Percentiles rank a stretch among this genome's conserved stretches.
phyloP scores from a whole-genome alignment of 2,113 vertebrate species.

The Glareola pratincola region DNA sequence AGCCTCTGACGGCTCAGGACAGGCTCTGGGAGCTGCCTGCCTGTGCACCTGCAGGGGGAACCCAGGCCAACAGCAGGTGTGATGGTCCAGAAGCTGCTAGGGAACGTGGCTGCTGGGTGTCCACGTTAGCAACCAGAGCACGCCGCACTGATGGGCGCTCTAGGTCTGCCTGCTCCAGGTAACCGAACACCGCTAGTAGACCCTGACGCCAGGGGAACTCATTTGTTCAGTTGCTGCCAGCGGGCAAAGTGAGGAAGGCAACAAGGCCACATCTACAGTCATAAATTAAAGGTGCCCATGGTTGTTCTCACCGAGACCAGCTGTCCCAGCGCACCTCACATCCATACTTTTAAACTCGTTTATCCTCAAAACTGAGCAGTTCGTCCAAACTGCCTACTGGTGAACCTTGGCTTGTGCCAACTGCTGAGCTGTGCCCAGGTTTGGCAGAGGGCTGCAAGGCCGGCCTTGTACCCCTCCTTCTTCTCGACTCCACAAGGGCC shows the following conservation, averaged over 20 bases:
- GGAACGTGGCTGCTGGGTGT: neutral
- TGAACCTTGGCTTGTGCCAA: neutral
- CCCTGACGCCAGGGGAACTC: neutral
- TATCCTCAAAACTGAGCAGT: neutral
- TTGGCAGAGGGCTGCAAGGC: too few relatives aligned
- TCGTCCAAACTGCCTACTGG: neutral
- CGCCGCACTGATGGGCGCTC: neutral
- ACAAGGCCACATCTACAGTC: neutral
- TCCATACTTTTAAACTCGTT: rapidly evolving
- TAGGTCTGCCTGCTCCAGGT: neutral
- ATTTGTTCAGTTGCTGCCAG: neutral
- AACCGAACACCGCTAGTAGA: neutral
- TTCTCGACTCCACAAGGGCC: neutral
- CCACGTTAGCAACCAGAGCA: neutral
- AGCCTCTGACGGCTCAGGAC: neutral
- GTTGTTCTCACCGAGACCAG: neutral
- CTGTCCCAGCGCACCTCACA: neutral
- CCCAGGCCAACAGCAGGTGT: neutral
- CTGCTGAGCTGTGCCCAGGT: neutral
- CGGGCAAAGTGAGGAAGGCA: neutral
- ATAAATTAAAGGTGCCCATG: neutral
- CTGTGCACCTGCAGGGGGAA: neutral
- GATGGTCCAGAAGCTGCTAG: neutral
- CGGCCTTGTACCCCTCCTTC: neutral
- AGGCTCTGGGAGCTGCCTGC: neutral